Conservation (phyloP, 2,888 invertebrate genomes). For the Fissipunctia ypsillon region DNA sequence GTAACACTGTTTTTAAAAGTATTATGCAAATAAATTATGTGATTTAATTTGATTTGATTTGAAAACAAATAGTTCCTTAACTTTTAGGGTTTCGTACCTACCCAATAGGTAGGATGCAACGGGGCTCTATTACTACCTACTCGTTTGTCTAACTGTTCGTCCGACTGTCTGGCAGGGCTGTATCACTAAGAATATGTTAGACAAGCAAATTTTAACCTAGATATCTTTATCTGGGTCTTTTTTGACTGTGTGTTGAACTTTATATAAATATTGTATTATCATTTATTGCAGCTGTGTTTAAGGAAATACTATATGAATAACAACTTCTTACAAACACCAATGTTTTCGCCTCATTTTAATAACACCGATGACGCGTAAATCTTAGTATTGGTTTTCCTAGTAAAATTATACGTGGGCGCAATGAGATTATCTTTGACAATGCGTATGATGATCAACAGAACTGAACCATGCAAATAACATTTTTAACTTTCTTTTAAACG, state of each 20-base stretch:
- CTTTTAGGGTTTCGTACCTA: background rate
- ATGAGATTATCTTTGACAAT: slow-evolving; percentile 28
- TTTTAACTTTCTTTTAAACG: slow-evolving; percentile 10
- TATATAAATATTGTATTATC: background rate
- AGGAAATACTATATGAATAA: background rate
- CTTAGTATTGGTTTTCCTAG: slow-evolving; percentile 7
- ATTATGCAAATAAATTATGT: too few relatives aligned
- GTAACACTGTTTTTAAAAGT: too few relatives aligned
- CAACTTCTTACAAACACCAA: background rate
- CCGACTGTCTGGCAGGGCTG: too few relatives aligned
- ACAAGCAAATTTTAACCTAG: background rate
- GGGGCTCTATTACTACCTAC: background rate
- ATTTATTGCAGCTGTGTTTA: background rate
- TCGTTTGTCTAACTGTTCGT: background rate
- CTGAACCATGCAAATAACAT: slow-evolving; percentile 21
- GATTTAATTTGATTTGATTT: too few relatives aligned
- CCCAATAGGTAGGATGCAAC: background rate
- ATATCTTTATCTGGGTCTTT: background rate
- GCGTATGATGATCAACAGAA: slow-evolving; percentile 18
- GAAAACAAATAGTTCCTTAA: background rate
- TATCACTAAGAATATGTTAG: background rate
- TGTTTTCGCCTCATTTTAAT: background rate
- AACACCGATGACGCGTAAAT: slow-evolving; percentile 16
- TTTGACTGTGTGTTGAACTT: background rate
- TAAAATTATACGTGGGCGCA: background rate